Evolutionary conservation across 2,113 vertebrate genomes (phyloP).

Genomic region (Corythornis madagascariensis): DNA sequence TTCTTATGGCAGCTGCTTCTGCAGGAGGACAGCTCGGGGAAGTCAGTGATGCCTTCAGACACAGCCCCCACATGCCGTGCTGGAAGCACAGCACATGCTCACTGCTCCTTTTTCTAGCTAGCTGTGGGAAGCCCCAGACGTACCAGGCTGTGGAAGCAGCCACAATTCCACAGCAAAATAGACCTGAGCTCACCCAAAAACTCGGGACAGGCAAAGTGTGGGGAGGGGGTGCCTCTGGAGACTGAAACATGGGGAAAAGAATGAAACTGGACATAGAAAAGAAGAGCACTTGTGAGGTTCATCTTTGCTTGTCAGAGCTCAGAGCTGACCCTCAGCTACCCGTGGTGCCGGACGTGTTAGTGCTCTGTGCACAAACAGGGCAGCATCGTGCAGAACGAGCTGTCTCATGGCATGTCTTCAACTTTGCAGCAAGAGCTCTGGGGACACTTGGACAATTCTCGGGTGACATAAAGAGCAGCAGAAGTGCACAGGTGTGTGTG

Average conservation of each 20-base stretch:
- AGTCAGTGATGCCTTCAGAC: background rate
- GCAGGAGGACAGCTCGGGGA: background rate
- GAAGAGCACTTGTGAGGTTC: background rate
- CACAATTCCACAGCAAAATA: background rate
- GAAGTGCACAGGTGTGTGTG: rapidly evolving
- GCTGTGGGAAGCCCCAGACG: background rate
- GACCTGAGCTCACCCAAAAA: background rate
- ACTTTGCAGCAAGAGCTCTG: background rate
- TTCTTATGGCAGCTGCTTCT: background rate
- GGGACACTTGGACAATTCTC: background rate
- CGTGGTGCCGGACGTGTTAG: background rate
- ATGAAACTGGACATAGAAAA: background rate
- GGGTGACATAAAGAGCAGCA: background rate
- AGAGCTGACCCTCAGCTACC: background rate
- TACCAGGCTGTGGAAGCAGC: background rate
- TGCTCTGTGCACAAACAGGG: background rate
- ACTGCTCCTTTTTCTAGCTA: background rate
- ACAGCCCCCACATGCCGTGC: background rate
- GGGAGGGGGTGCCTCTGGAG: background rate
- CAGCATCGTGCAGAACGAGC: background rate
- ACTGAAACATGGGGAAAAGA: background rate
- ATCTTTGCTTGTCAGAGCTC: background rate
- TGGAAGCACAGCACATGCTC: background rate
- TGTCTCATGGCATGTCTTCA: background rate
- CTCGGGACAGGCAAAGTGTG: rapidly evolving